Evolutionary conservation across 2,888 invertebrate genomes (phyloP), one percentile per base, ranked within the genome.

Genomic region (Cepaea hortensis): DNA sequence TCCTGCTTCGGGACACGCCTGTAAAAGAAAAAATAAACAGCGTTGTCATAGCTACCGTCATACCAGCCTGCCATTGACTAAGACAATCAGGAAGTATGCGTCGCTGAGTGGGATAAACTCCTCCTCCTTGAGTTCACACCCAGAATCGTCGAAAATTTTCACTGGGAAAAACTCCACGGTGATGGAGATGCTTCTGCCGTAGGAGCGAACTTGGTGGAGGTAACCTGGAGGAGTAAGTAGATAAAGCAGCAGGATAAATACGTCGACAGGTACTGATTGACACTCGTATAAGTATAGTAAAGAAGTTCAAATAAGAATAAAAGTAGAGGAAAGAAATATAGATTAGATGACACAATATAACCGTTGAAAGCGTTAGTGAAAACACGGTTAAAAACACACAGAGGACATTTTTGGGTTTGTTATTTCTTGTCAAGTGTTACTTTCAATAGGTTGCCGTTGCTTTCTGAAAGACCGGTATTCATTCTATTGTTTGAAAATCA

Each of bases 171-270:
- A 94, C 80, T 92, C 92, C 7, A 93, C 89, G 0, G 93, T 93
- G 85, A 90, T 92, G 20, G 94, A 94, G 35, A 94, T 90, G 72
- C 93, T 92, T 7, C 94, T 91, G 9, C 94, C 94, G 76, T 92
- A 93, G 5, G 94, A 93, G 7, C 94, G 89, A 0, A 94, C 94
- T 83, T 94, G 94, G 88, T 94, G 93, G 9, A 94, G 89, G 84
- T 91, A 91, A 23, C 93, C 92, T 91, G 90, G 50, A 81, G 84
- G 77, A 9, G 55, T 55, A 76, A 65, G 68, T n/a, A 62, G 6
- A 72, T 15, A 23, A 35, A 11, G 73, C 20, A 9, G 7, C n/a
- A n/a, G 13, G n/a, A n/a, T n/a, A 65, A 65, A 9, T 18, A 65
- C 18, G 35, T 35, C 35, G 35, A 35, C 35, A 35, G 35, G 35